Evolutionary conservation across 1,140 invertebrate genomes (phyloP).

Genomic region (Rhopalosiphum padi): DNA sequence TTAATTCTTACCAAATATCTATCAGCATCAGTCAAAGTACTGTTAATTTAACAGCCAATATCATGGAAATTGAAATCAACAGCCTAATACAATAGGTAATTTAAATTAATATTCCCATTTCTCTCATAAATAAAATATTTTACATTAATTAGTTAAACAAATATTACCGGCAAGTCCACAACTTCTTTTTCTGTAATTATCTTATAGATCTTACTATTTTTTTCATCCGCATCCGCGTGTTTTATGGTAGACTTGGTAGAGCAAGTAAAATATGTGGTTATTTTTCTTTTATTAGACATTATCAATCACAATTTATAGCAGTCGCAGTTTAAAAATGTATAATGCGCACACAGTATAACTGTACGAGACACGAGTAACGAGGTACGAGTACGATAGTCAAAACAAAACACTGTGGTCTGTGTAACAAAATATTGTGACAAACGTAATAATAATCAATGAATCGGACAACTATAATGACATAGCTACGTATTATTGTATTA

Average conservation of each 20-base stretch:
- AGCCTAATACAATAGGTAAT: conserved; percentile 8
- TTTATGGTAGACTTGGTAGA: not conserved
- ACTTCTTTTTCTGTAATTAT: not conserved
- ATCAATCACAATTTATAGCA: not conserved
- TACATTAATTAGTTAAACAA: not conserved
- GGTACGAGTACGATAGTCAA: not conserved
- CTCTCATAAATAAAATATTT: no score
- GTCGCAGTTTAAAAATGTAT: not conserved
- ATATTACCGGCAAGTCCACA: not conserved
- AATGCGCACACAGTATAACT: not conserved
- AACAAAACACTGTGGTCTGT: not conserved
- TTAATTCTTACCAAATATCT: conserved; percentile 23
- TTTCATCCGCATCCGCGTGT: no score
- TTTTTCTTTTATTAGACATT: not conserved
- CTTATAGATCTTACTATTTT: no score
- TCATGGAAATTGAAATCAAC: not conserved
- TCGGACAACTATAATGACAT: not conserved
- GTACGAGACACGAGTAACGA: not conserved
- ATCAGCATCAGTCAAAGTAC: not conserved
- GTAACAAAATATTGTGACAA: not conserved
- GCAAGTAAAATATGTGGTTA: not conserved
- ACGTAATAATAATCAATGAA: not conserved
- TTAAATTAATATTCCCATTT: not conserved
- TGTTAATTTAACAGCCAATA: not conserved
- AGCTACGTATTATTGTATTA: not conserved